Base-by-base conservation (phyloP, 2,113 vertebrate genomes). In the Macheiramphus alcinus region DNA sequence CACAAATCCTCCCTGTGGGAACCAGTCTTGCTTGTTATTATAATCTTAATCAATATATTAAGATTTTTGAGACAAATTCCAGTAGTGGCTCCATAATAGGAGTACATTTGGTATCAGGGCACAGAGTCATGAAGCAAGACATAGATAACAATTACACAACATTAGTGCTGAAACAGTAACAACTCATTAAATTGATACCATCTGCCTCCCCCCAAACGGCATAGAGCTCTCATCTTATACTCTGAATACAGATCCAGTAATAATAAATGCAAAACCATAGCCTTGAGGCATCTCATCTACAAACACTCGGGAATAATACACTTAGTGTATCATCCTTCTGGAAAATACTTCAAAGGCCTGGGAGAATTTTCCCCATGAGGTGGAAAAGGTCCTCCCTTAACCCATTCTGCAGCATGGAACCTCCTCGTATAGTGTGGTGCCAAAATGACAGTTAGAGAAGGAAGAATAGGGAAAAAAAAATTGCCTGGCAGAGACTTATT, bases 151-250 rank as follows among this genome's bases (percentile, higher is more conserved):
- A 68, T 71, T 91, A 67, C 29, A 74, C 48, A 96, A 88, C 67
- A 63, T 62, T 85, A 87, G 80, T 55, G 73, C 73, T 63, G 81
- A 97, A 90, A 66, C 52, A 63, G 73, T 78, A 95, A 93, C 50
- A 95, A 87, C 59, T 93, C 59, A 89, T 80, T 81, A 89, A 87
- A 96, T 23, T n/a, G 53, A 74, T 71, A 94, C 66, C 92, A 96
- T 91, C 95, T 95, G 92, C 85, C 70, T 90, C 29, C 27, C 25
- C 36, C 29, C 16, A 67, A 85, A 93, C 2, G 17, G 70, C 23
- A 45, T 0, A 84, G n/a, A 87, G 45, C 55, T 84, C 91, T 87
- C 65, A 87, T 74, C 45, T 78, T 23, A 73, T 45, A 66, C 65
- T 91, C 87, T 29, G 61, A 89, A 94, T 71, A 67, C 70, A 93